These are phyloP conservation scores for Disparrhopalites patrizii DNA, from an alignment of 2,888 invertebrate species.

Conservation along the genomic window DNA sequence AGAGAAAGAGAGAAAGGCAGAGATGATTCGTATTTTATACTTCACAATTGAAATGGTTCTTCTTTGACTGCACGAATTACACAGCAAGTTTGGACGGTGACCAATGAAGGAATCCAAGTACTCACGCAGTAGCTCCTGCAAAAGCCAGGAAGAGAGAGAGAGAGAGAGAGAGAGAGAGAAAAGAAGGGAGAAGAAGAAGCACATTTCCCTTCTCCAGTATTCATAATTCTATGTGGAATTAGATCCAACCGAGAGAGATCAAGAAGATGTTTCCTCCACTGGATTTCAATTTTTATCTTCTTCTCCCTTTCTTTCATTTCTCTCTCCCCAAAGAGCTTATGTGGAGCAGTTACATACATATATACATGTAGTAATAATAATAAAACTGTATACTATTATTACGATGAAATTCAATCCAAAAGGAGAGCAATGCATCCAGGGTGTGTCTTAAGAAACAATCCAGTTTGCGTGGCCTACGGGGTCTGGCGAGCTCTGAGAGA, in stretches of 20 bases:
- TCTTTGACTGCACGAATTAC: too few species aligned
- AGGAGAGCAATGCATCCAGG: constrained; percentile 28
- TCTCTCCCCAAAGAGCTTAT: too few species aligned
- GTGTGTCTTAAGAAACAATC: constrained; percentile 29
- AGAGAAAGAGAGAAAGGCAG: too few species aligned
- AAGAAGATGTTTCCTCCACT: background rate
- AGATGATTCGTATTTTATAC: too few species aligned
- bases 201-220: constrained; percentile 5
- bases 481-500: constrained; percentile 8
- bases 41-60: too few species aligned
- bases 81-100: too few species aligned
- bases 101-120: too few species aligned
- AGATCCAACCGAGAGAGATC: constrained; percentile 10
- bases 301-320: background rate
- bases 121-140: too few species aligned
- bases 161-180: too few species aligned
- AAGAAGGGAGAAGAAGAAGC: too few species aligned
- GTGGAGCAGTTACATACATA: background rate
- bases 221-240: background rate
- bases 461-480: constrained; percentile 24
- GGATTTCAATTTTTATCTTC: background rate
- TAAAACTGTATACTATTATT: background rate
- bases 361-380: background rate
- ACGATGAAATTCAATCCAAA: constrained; percentile 25
- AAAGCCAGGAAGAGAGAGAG: too few species aligned